Percentiles rank a stretch among this genome's conserved stretches.
These are phyloP conservation scores for Poeciliopsis presidionis DNA, from an alignment of 2,797 vertebrate genomes.

Conservation along the genomic window DNA sequence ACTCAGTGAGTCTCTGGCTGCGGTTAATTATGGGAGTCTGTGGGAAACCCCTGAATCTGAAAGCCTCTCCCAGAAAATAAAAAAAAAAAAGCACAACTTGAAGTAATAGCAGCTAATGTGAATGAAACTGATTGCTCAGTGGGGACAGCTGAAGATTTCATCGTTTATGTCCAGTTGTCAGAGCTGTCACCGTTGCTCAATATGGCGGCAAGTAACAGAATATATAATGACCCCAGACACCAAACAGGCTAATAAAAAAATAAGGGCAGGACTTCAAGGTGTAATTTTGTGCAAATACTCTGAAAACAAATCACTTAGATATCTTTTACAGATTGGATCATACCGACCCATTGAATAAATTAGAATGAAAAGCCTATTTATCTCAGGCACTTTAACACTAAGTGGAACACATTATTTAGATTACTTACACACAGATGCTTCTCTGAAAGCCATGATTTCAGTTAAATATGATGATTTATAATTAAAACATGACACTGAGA, in stretches of 20 bases:
- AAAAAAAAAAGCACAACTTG: conserved; percentile 54
- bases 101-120: conserved; percentile 61
- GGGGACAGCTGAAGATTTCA: conserved; percentile 71
- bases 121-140: conserved; percentile 73
- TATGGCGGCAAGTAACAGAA: conserved; percentile 39
- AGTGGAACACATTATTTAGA: too few species aligned
- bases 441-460: too few species aligned
- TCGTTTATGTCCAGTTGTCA: conserved; percentile 42
- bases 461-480: too few species aligned
- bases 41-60: conserved; percentile 75
- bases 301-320: not conserved
- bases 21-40: conserved; percentile 75
- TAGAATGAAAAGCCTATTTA: too few species aligned
- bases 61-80: conserved; percentile 38
- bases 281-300: not conserved
- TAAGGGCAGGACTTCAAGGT: conserved; percentile 10
- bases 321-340: not conserved
- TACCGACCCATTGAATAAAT: not conserved
- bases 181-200: conserved; percentile 23
- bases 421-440: too few species aligned
- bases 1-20: conserved; percentile 60
- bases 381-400: too few species aligned
- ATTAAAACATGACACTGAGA: too few species aligned
- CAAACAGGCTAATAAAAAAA: conserved; percentile 9
- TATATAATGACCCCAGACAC: conserved; percentile 26